phyloP scores from a whole-genome alignment of 1,140 invertebrate species.

The Lepidostoma basale region DNA sequence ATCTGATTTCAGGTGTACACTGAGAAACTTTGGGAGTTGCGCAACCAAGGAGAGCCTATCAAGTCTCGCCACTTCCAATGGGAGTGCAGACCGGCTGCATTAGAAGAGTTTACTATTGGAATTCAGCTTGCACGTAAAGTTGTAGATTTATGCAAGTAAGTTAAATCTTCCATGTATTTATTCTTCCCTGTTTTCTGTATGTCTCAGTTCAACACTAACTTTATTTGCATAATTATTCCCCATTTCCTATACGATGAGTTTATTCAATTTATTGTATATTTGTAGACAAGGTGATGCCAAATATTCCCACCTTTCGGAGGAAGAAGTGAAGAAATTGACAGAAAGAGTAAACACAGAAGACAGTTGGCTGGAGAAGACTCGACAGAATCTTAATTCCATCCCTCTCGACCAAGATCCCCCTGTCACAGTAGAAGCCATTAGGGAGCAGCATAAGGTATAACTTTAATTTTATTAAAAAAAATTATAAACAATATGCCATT shows the following conservation, averaged over 20 bases:
- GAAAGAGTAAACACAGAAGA: slow-evolving; percentile 65
- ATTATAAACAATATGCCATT: too few relatives aligned
- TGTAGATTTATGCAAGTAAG: slow-evolving; percentile 68
- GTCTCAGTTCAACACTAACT: not conserved
- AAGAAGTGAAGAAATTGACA: slow-evolving; percentile 76
- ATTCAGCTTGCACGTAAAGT: slow-evolving; percentile 79
- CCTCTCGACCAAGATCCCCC: slow-evolving; percentile 71
- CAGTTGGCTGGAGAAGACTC: slow-evolving; percentile 78
- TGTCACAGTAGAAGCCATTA: slow-evolving; percentile 51
- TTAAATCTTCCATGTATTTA: slow-evolving; percentile 12
- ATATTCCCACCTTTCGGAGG: slow-evolving; percentile 81
- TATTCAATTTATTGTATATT: too few relatives aligned
- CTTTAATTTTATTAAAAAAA: too few relatives aligned
- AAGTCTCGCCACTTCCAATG: slow-evolving; percentile 79
- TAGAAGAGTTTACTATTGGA: slow-evolving; percentile 77
- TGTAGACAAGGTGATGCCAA: slow-evolving; percentile 74
- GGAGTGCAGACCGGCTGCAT: slow-evolving; percentile 73
- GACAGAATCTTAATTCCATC: slow-evolving; percentile 65
- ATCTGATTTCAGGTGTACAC: slow-evolving; percentile 62
- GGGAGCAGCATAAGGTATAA: slow-evolving; percentile 21
- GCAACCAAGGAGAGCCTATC: slow-evolving; percentile 82
- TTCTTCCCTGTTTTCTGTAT: not conserved
- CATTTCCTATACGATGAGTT: too few relatives aligned
- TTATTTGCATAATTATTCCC: not conserved
- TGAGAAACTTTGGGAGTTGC: slow-evolving; percentile 63